A percentile compares a stretch with the other conserved stretches of the same genome.
phyloP scores from a whole-genome alignment of 1,140 invertebrate species.

The Apis dorsata region DNA sequence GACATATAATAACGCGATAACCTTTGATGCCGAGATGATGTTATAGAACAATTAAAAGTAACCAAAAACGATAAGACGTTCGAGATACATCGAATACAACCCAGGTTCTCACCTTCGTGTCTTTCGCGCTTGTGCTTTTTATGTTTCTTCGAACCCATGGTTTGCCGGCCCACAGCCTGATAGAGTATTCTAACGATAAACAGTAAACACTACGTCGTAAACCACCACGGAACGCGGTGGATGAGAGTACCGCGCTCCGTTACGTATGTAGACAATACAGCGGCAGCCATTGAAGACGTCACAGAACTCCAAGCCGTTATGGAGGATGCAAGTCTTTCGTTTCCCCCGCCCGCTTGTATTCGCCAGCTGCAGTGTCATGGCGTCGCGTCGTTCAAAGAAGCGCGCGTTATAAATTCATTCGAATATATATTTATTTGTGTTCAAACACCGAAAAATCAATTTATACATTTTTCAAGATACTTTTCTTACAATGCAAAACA shows the following conservation, averaged over 20 bases:
- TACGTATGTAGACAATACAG: conserved; percentile 52
- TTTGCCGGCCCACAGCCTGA: conserved; percentile 61
- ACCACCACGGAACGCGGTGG: conserved; percentile 44
- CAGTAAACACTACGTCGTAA: conserved; percentile 26
- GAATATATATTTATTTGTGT: background rate
- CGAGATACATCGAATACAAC: background rate
- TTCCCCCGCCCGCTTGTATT: conserved; percentile 12
- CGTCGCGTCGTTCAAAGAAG: conserved; percentile 23
- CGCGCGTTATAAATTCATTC: conserved; percentile 23
- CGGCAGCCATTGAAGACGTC: conserved; percentile 55
- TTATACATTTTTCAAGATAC: background rate
- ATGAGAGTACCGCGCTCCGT: conserved; percentile 46
- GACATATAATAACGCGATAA: background rate
- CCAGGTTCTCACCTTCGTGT: conserved; percentile 81
- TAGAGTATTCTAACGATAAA: conserved; percentile 29
- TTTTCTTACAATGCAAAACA: background rate
- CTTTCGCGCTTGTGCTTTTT: conserved; percentile 87
- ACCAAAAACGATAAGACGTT: conserved; percentile 26
- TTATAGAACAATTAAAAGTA: conserved; percentile 1
- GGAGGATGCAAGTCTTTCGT: conserved; percentile 30
- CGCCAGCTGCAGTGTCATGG: conserved; percentile 36
- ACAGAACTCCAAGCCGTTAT: conserved; percentile 39
- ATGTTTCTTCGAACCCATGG: conserved; percentile 83
- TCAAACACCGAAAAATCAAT: background rate
- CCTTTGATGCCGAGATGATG: background rate